Base-by-base conservation (phyloP, 2,888 invertebrate species). In the Aphidius colemani region DNA sequence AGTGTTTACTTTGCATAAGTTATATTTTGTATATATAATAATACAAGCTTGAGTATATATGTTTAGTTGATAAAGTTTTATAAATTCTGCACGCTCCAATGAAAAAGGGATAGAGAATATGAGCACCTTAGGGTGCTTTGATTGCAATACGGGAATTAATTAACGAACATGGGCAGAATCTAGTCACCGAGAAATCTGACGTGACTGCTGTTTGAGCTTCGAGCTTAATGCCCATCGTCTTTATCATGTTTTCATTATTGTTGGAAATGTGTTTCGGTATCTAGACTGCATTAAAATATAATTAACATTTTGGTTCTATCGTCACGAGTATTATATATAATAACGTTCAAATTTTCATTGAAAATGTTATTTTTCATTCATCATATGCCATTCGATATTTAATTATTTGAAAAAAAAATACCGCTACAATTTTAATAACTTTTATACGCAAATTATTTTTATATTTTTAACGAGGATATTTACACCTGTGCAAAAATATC, bases 111-210 rank as follows among this genome's bases (percentile, higher is more conserved):
- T 49, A 41, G 57, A 46, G 46, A 57, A 46, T 46, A 46, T 57
- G 57, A 56, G 61, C 45, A 57, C 66, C 66, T 65, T 58, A 57
- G 68, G 67, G 68, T 65, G 70, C 71, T 74, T 72, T 72, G 71
- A 74, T 73, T 74, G 72, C 72, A 72, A 73, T 74, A 67, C 69
- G 59, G 69, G 72, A 75, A 76, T 74, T 74, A 75, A 76, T 77
- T 75, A 77, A 75, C 75, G 72, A 71, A 68, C 70, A 69, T 67
- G 71, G 68, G 67, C 65, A 53, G 66, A 69, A 71, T 72, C 72
- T 65, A 64, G 71, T 71, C 71, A 64, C 64, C 60, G 67, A 67
- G 69, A 74, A 73, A 75, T 75, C 72, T 72, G 72, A 75, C 73
- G 75, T 74, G 75, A 75, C 76, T 74, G 69, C 67, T 65, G 69